Evolutionary conservation across 2,797 vertebrate genomes (phyloP).

Genomic region (Picus viridis): DNA sequence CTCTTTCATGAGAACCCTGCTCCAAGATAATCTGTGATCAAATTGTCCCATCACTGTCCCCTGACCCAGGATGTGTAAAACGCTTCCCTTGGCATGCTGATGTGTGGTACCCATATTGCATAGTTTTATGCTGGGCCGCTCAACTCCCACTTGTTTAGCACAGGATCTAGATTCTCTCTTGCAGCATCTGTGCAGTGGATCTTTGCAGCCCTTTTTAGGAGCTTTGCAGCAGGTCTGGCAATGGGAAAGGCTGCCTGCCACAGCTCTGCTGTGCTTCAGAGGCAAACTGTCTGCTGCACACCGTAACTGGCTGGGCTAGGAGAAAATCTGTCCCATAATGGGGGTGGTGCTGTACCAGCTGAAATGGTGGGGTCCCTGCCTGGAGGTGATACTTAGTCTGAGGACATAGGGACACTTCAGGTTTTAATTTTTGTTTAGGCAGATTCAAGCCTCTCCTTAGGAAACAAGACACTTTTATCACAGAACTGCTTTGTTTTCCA

Average conservation of each 20-base stretch:
- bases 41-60: not conserved
- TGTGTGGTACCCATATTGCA: not conserved
- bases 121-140: not conserved
- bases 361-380: not conserved
- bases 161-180: not conserved
- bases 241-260: not conserved
- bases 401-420: not conserved
- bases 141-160: fast-evolving
- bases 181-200: not conserved
- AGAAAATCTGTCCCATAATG: not conserved
- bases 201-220: not conserved
- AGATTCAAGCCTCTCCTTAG: not conserved
- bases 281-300: not conserved
- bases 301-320: not conserved
- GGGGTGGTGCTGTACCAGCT: not conserved
- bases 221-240: not conserved
- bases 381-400: not conserved
- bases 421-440: constrained; percentile 6
- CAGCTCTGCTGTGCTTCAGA: not conserved
- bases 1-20: not conserved
- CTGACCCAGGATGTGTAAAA: not conserved
- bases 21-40: not conserved
- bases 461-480: constrained; percentile 29
- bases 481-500: constrained; percentile 44
- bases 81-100: not conserved